These are phyloP conservation scores for Mythimna loreyi DNA, from an alignment of 2,888 invertebrate genomes.

Conservation along the genomic window DNA sequence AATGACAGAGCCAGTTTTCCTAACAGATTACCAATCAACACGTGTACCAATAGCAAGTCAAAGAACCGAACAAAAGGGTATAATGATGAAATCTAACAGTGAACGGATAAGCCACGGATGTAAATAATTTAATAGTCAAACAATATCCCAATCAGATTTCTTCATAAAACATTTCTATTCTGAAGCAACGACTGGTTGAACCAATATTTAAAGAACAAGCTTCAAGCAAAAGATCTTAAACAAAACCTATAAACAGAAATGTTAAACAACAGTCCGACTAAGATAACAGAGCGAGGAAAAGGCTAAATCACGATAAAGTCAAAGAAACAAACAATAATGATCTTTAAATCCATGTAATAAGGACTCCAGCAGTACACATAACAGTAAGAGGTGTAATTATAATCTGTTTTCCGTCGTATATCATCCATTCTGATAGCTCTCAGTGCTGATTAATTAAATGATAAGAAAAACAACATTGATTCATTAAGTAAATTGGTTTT, in stretches of 20 bases:
- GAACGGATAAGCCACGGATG: conserved; percentile 48
- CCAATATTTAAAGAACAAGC: conserved; percentile 66
- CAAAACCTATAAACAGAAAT: conserved; percentile 77
- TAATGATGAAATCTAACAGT: conserved; percentile 42
- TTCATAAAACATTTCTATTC: conserved; percentile 58
- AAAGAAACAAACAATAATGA: conserved; percentile 40
- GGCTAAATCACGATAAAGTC: conserved; percentile 73
- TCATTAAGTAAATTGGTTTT: conserved; percentile 74
- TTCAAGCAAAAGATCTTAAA: conserved; percentile 71
- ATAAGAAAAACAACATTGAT: conserved; percentile 76
- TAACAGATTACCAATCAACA: background rate
- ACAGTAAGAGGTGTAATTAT: conserved; percentile 72
- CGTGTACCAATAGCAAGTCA: conserved; percentile 1
- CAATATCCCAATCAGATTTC: conserved; percentile 57
- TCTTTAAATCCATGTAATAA: conserved; percentile 35
- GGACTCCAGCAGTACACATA: conserved; percentile 3
- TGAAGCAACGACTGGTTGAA: conserved; percentile 48
- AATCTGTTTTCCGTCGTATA: conserved; percentile 77
- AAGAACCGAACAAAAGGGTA: conserved; percentile 37
- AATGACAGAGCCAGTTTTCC: background rate
- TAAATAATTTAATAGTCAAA: conserved; percentile 58
- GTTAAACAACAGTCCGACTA: conserved; percentile 70
- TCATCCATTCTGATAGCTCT: conserved; percentile 75
- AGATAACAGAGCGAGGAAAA: conserved; percentile 74
- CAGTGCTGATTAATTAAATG: conserved; percentile 83